Percentiles rank a stretch among this genome's conserved stretches.
These are phyloP conservation scores for Ceratina australensis DNA, from an alignment of 1,140 invertebrate species.

Conservation along the genomic window DNA sequence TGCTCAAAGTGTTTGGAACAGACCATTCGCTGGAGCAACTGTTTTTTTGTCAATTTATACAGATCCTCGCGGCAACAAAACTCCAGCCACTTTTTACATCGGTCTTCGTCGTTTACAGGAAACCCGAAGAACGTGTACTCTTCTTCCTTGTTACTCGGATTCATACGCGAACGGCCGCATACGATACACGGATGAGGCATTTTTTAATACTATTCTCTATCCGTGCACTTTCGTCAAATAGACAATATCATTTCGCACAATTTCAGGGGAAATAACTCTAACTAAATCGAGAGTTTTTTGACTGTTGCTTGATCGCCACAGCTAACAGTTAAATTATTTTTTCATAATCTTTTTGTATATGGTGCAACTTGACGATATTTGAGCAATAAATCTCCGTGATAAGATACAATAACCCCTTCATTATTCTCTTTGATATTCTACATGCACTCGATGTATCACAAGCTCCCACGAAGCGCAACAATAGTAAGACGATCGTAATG, in stretches of 20 bases:
- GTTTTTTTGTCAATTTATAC: constrained; percentile 76
- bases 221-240: constrained; percentile 51
- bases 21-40: constrained; percentile 76
- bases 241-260: constrained; percentile 38
- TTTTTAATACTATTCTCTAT: constrained; percentile 46
- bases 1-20: constrained; percentile 76
- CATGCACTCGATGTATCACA: background rate
- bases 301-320: background rate
- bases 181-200: constrained; percentile 79
- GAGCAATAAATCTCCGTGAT: constrained; percentile 22
- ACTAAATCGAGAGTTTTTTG: background rate
- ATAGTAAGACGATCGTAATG: background rate
- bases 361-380: background rate
- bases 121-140: constrained; percentile 78
- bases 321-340: constrained; percentile 27
- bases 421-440: constrained; percentile 11
- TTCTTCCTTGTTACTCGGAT: constrained; percentile 76
- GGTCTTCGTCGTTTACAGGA: constrained; percentile 75
- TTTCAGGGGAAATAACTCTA: background rate
- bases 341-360: constrained; percentile 15
- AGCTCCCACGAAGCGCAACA: background rate
- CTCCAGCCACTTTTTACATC: constrained; percentile 76
- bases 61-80: constrained; percentile 77
- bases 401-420: constrained; percentile 19
- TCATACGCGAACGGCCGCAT: constrained; percentile 78